Conservation (phyloP, 1,140 invertebrate genomes). For the Vanessa atalanta region DNA sequence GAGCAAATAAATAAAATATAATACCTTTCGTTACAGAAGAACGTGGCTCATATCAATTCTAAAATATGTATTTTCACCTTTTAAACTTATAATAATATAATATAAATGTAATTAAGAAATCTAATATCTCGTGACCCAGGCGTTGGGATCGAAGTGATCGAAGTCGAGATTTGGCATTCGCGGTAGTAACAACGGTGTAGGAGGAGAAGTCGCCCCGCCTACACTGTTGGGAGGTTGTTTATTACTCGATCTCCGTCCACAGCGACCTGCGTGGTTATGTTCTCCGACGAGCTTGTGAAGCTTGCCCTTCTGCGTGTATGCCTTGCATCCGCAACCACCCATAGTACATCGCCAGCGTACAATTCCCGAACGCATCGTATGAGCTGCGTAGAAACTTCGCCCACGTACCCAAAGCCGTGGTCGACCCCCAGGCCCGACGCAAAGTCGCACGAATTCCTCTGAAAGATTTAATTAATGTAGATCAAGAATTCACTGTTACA, state of each 20-base stretch:
- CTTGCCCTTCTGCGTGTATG: conserved; percentile 71
- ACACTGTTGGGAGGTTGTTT: conserved; percentile 14
- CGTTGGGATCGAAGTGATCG: conserved; percentile 69
- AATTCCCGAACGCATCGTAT: conserved; percentile 73
- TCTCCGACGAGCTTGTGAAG: conserved; percentile 72
- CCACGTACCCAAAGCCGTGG: conserved; percentile 72
- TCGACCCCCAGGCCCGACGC: conserved; percentile 71
- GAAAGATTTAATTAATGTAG: conserved; percentile 49
- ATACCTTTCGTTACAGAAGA: neutral
- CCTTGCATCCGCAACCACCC: conserved; percentile 75
- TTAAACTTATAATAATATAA: neutral
- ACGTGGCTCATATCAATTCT: neutral
- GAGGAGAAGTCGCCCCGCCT: conserved; percentile 35
- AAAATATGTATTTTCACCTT: neutral
- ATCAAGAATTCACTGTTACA: conserved; percentile 10
- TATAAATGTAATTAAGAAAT: neutral
- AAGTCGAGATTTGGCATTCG: conserved; percentile 62
- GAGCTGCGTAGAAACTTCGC: conserved; percentile 74
- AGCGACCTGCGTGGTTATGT: conserved; percentile 67
- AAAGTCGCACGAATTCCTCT: conserved; percentile 66
- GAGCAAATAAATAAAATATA: conserved; percentile 2
- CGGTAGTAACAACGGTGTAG: conserved; percentile 57
- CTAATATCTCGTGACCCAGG: conserved; percentile 68
- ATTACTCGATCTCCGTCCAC: conserved; percentile 45
- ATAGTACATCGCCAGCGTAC: conserved; percentile 76